Evolutionary conservation across 2,888 invertebrate genomes (phyloP), one percentile per base, ranked within the genome.

Genomic region (Sminthurides aquaticus): DNA sequence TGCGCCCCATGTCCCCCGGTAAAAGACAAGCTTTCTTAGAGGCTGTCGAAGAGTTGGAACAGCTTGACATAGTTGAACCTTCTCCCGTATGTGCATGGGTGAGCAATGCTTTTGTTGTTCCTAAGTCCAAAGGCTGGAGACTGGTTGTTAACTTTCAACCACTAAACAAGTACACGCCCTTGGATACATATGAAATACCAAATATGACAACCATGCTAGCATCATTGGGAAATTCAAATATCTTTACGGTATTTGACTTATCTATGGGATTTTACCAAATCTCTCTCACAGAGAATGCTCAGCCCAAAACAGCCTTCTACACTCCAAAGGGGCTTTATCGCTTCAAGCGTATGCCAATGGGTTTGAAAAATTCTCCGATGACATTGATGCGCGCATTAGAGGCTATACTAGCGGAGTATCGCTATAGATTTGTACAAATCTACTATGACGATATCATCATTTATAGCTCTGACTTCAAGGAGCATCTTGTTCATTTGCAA

Each of bases 281-380:
- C 3, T 72, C 73, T n/a, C 63, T 78, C 49, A 60, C n/a, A n/a
- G n/a, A n/a, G n/a, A n/a, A n/a, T n/a, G n/a, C n/a, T n/a, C n/a
- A n/a, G n/a, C n/a, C n/a, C n/a, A n/a, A n/a, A n/a, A n/a, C n/a
- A n/a, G n/a, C n/a, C n/a, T n/a, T n/a, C n/a, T n/a, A n/a, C n/a
- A n/a, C n/a, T n/a, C n/a, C n/a, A n/a, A n/a, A n/a, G n/a, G 77
- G 77, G 2, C 75, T 77, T 22, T 77, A 69, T 34, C 76, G 78
- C 70, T 76, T 71, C 62, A 49, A 64, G 25, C 64, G 76, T 2
- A 75, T 79, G 76, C 75, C 75, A 0, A 75, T 77, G 61, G 77
- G 77, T 0, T 64, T 77, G 2, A 71, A 71, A 57, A 77, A 75
- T 55, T 71, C 75, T 0, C 77, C 77, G 1, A 69, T 71, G 0